Percentiles rank a stretch among this genome's conserved stretches.
Conservation (phyloP, 2,797 vertebrate genomes). For the Adrianichthys oophorus region DNA sequence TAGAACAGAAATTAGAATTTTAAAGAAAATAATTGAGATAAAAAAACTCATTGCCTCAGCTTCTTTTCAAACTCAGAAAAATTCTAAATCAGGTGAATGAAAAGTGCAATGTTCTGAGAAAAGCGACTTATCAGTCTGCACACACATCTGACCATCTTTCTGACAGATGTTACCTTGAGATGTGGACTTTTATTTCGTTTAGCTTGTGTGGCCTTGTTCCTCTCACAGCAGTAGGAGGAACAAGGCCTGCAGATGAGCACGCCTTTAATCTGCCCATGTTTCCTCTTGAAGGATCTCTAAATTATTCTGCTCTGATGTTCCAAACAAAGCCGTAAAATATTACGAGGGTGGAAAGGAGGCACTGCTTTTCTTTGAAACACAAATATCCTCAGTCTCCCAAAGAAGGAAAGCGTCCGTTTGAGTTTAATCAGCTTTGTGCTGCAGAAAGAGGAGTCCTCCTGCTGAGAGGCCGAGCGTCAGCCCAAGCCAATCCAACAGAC, state of each 20-base stretch:
- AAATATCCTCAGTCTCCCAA: neutral
- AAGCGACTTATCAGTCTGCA: conserved; percentile 7
- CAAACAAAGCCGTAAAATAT: conserved; percentile 13
- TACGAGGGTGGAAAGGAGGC: neutral
- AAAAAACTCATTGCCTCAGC: no score
- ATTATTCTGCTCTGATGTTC: conserved; percentile 8
- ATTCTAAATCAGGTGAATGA: no score
- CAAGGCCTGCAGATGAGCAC: neutral
- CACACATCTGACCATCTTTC: neutral
- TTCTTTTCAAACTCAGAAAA: no score
- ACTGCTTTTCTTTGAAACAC: neutral
- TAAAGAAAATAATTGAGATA: no score
- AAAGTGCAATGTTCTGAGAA: neutral
- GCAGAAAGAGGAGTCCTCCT: conserved; percentile 1
- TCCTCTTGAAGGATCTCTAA: conserved; percentile 1
- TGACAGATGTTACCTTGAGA: conserved; percentile 37
- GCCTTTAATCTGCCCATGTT: conserved; percentile 13
- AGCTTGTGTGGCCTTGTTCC: conserved; percentile 27
- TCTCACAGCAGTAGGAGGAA: neutral
- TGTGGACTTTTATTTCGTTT: conserved; percentile 24
- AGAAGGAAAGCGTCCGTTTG: neutral
- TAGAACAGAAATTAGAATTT: no score
- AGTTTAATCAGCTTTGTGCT: conserved; percentile 1
- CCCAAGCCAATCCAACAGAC: neutral
- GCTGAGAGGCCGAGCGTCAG: neutral